Base-by-base conservation (phyloP, 2,797 vertebrate genomes). In the Lates japonicus region DNA sequence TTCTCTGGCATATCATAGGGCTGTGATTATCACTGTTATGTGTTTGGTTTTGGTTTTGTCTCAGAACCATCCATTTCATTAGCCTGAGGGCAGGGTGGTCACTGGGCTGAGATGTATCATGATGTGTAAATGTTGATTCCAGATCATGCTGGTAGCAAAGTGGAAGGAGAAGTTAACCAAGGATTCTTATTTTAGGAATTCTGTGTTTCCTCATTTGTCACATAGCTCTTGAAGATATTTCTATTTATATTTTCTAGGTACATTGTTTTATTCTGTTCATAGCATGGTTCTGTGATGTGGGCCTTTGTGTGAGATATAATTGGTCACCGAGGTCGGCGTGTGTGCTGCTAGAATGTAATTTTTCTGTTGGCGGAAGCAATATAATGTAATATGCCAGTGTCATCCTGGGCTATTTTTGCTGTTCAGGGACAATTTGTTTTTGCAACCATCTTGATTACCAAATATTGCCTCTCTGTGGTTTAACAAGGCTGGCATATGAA, bases 21-120 rank as follows among this genome's bases (percentile, higher is more conserved):
- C 92, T 88, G 86, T 88, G 81, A 84, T 88, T 87, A 84, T 87
- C 82, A 84, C 83, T 76, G 78, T n/a, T n/a, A n/a, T 82, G 84
- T 84, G 74, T 80, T 69, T 76, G 58, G 51, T 74, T 82, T 51
- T n/a, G n/a, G 62, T 29, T 87, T 86, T 84, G 82, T 46, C 80
- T 46, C 6, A n/a, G 67, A 46, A 46, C 54, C 63, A 44, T 31
- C 39, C 16, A 35, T 58, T 57, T 42, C 66, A 69, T 31, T 42
- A 42, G 19, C 13, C 63, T 39, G 65, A 76, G n/a, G n/a, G n/a
- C n/a, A n/a, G n/a, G n/a, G 58, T 44, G 74, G 67, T 62, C n/a
- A 52, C 48, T 67, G 62, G 63, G 63, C 64, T 83, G 51, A 49
- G 80, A 73, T 68, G 44, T 51, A 29, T 79, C 76, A n/a, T 55